These are phyloP conservation scores for Microchrysa polita DNA, from an alignment of 2,888 invertebrate genomes.

Conservation along the genomic window DNA sequence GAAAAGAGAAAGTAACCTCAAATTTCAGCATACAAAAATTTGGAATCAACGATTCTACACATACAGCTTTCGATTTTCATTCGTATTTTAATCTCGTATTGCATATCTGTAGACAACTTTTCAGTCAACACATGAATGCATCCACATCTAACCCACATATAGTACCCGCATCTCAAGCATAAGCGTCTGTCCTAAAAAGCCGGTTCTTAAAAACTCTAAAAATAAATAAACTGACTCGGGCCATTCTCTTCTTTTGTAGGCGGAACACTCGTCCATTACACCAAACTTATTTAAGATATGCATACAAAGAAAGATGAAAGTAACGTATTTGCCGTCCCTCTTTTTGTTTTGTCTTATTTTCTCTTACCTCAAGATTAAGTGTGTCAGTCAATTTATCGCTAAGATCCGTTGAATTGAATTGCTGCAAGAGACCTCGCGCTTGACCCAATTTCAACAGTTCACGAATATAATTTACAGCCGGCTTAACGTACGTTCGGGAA, in stretches of 20 bases:
- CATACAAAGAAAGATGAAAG: slow-evolving; percentile 31
- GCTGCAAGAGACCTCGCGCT: slow-evolving; percentile 72
- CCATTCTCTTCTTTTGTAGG: slow-evolving; percentile 12
- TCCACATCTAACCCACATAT: too few species aligned
- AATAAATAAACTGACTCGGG: not conserved
- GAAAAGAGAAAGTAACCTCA: too few species aligned
- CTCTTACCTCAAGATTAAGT: slow-evolving; percentile 74
- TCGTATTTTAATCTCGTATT: too few species aligned
- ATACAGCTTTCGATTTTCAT: too few species aligned
- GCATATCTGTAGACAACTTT: too few species aligned
- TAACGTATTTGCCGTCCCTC: not conserved
- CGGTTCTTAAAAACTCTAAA: slow-evolving; percentile 19
- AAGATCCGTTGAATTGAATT: slow-evolving; percentile 75
- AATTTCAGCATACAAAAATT: too few species aligned
- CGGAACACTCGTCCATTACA: not conserved
- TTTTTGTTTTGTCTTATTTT: too few species aligned
- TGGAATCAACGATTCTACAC: too few species aligned
- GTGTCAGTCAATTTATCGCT: slow-evolving; percentile 81
- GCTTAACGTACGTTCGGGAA: slow-evolving; percentile 78
- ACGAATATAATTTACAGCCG: slow-evolving; percentile 77
- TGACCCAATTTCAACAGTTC: slow-evolving; percentile 78
- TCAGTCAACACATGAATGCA: too few species aligned
- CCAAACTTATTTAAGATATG: not conserved
- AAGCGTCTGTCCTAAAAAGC: not conserved
- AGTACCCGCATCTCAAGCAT: not conserved